These are phyloP conservation scores for Lacerta viridis DNA, from an alignment of 2,797 vertebrate genomes.

Conservation along the genomic window DNA sequence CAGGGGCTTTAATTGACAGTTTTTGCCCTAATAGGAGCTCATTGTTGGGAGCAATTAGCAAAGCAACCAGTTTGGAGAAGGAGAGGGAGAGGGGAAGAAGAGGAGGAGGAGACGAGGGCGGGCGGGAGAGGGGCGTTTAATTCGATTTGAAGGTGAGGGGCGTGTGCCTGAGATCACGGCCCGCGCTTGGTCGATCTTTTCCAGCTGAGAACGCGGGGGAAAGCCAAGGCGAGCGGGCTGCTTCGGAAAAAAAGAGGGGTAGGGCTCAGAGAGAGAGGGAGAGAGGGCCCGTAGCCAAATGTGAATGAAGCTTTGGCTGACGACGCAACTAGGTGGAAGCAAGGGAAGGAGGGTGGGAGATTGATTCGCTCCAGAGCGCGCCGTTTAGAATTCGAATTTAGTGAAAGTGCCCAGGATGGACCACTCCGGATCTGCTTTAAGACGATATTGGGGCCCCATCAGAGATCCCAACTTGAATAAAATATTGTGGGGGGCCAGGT, in stretches of 20 bases:
- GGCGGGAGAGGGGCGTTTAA: not conserved
- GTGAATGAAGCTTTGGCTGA: not conserved
- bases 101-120: not conserved
- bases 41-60: constrained; percentile 36
- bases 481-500: no score
- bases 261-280: not conserved
- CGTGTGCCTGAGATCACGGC: not conserved
- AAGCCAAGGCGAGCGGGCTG: no score
- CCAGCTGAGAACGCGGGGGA: not conserved
- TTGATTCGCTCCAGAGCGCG: not conserved
- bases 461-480: no score
- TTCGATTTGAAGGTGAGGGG: constrained; percentile 22
- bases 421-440: no score
- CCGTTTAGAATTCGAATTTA: not conserved
- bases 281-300: not conserved
- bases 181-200: not conserved
- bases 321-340: not conserved
- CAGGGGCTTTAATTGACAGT: constrained; percentile 10
- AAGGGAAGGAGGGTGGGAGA: not conserved
- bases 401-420: no score
- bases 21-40: not conserved
- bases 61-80: not conserved
- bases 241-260: not conserved
- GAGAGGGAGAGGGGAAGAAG: not conserved
- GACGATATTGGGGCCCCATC: no score